Evolutionary conservation across 2,888 invertebrate genomes (phyloP), one percentile per base, ranked within the genome.

Genomic region (Temnothorax ravouxi): DNA sequence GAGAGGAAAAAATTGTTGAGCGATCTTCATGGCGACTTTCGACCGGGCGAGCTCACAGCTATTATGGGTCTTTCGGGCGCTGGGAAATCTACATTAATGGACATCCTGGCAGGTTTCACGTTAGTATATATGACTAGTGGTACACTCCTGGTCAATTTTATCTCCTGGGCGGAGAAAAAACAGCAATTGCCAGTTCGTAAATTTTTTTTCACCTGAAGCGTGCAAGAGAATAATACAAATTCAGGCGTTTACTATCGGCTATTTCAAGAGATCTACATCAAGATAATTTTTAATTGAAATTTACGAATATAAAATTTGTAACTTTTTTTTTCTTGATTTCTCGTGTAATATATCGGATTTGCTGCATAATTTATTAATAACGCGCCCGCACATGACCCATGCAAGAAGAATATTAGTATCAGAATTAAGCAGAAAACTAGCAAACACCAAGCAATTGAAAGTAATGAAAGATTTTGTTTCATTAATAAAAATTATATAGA

Each of bases 11-110:
- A 93, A 84, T 87, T 96, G 72, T 89, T 96, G 79, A 93, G 93
- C 52, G 92, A 94, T 15, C 89, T 96, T n/a, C 96, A 96, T 88
- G 97, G 97, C 0, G 95, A 96, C 86, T 97, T 97, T 95, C 96
- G 96, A 88, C 96, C 97, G 0, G 97, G 97, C 2, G 97, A 98
- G 94, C 95, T 98, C 88, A 97, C 97, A 9, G 98, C 98, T 76
- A 97, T 99, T 91, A 97, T 99, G 96, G 99, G 99, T 41, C 98
- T 98, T 67, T 96, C 98, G 0, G 99, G 99, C 18, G 98, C 97
- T 13, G 98, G 98, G 82, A 99, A 99, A 95, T 97, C 98, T 87
- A 97, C 98, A 2, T 96, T 99, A 85, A 97, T 99, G 96, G 98
- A 98, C 95, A 97, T 99, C 91, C 95, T 99, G 88, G 97, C 98